Evolutionary conservation across 2,888 invertebrate genomes (phyloP), one percentile per base, ranked within the genome.

Genomic region (Ennomos erosarius): DNA sequence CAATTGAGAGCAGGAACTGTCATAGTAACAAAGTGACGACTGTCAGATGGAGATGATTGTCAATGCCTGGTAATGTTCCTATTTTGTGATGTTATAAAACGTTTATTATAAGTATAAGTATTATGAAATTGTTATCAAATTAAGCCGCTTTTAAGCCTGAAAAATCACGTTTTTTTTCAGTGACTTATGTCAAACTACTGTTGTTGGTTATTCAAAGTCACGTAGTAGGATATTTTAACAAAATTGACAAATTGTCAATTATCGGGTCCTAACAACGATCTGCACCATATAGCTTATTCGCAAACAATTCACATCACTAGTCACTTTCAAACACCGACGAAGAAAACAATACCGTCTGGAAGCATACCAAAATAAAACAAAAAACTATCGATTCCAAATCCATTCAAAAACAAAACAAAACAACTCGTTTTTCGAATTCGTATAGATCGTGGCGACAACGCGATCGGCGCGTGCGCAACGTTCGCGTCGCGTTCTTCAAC

Each of bases 401-500:
- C 40, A 49, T 45, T 8, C 46, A 38, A 11, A 43, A 13, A 56
- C 39, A 43, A 55, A 60, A 55, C 54, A 56, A 50, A 60, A 39
- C 37, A 9, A 55, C 59, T 66, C 58, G 55, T 50, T 44, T 55
- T 64, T 61, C 54, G 54, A 43, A 61, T 59, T 67, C 55, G 65
- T 58, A 46, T 65, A 50, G 62, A 57, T 48, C 46, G 64, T 35
- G 44, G 53, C 61, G 64, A 55, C 57, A 61, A 37, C 50, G 51
- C 62, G 49, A 46, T 56, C 74, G 79, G 81, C 90, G 91, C 91
- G 91, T 91, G 91, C 91, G 91, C 88, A 76, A 69, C 59, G 80
- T 71, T 69, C 84, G 89, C 88, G 81, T 75, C 81, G 84, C 83
- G 80, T 82, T 78, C 82, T 88, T 86, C 79, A 85, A 91, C 91